These are phyloP conservation scores for Drosophila lacicola DNA, from an alignment of 2,888 invertebrate species.

Conservation along the genomic window DNA sequence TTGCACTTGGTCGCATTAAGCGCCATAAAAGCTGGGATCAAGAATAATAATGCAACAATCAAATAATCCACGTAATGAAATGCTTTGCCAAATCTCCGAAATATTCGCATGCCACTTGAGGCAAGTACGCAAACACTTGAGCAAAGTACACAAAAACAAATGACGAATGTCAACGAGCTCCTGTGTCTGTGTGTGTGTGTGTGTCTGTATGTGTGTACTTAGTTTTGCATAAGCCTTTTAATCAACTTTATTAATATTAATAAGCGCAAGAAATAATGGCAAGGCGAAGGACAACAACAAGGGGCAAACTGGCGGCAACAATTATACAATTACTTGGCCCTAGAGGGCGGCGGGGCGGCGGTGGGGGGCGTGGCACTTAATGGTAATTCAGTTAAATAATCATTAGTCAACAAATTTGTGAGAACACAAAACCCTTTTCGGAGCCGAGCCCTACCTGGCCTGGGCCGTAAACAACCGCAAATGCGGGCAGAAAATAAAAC, in stretches of 20 bases:
- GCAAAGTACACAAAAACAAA: conserved; percentile 21
- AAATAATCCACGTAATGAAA: conserved; percentile 38
- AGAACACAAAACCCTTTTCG: conserved; percentile 32
- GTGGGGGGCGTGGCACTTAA: conserved; percentile 44
- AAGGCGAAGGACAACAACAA: conserved; percentile 43
- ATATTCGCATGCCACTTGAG: conserved; percentile 50
- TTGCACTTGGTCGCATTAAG: conserved; percentile 45
- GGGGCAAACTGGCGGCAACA: conserved; percentile 50
- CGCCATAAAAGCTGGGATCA: conserved; percentile 31
- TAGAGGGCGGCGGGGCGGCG: conserved; percentile 6
- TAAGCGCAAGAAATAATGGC: conserved; percentile 43
- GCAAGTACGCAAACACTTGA: conserved; percentile 38
- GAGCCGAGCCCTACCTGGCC: conserved; percentile 23
- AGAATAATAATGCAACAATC: conserved; percentile 34
- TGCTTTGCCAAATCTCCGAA: conserved; percentile 15
- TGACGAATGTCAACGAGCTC: conserved; percentile 22
- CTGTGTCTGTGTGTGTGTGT: background rate
- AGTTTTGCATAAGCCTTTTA: conserved; percentile 74
- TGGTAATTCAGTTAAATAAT: conserved; percentile 80
- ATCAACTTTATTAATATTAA: conserved; percentile 80
- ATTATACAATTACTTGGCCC: conserved; percentile 48
- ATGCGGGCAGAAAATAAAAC: conserved; percentile 15
- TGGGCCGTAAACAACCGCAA: conserved; percentile 28
- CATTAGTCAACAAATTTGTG: conserved; percentile 68
- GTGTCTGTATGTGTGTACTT: conserved; percentile 42